Evolutionary conservation across 2,797 vertebrate genomes (phyloP), one percentile per base, ranked within the genome.

Genomic region (Centropyge bicolor): DNA sequence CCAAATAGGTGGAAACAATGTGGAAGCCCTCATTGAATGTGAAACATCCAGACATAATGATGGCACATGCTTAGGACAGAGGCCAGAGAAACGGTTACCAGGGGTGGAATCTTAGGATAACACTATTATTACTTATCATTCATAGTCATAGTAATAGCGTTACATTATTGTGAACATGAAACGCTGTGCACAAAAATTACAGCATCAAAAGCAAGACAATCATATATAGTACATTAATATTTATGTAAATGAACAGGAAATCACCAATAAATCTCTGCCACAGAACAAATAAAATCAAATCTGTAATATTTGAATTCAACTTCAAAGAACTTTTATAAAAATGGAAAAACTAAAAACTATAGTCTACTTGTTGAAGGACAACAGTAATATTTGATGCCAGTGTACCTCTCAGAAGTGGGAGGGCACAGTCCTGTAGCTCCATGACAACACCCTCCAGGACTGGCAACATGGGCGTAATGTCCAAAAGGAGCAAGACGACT

Each of bases 371-470:
- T 62, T 49, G 31, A 65, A 49, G 9, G 6, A 36, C 16, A 51
- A 43, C 49, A 27, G 14, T 41, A 17, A 64, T 10, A 59, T 49
- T 13, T 10, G 4, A 74, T 41, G 11, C 20, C n/a, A n/a, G n/a
- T n/a, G n/a, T 84, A 99, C 98, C 97, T 96, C 84, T 97, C 85
- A 99, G 93, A 82, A 99, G 95, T 0, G 97, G 97, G 66, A 98
- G 95, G 68, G 98, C 97, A 85, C 97, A 98, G 92, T 99, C 98
- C 90, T 98, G 97, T 79, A 99, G 94, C 93, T 99, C 98, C 98
- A 99, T 99, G 83, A 99, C 95, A 7, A 98, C 97, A 1, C 98
- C 98, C 0, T 97, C 96, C 89, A 99, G 76, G 2, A 99, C 97
- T 0, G 95, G 93, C 96, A 99, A 92, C 98, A 98, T 99, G 54